A percentile compares a stretch with the other conserved stretches of the same genome.
Conservation (phyloP, 2,113 vertebrate genomes). For the Percopsis transmontana region DNA sequence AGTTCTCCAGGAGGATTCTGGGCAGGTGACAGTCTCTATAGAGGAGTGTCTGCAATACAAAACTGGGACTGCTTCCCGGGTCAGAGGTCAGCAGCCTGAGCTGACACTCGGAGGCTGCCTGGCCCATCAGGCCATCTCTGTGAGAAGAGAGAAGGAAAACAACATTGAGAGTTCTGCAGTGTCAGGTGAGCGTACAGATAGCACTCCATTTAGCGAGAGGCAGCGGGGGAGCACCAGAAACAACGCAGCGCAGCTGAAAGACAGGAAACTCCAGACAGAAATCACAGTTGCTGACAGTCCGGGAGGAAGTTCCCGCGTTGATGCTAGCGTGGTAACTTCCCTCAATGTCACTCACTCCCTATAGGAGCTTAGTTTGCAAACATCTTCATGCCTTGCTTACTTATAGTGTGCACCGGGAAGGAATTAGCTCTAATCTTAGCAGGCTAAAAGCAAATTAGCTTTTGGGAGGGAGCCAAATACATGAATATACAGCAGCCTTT, state of each 20-base stretch:
- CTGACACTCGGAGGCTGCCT: constrained; percentile 79
- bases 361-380: constrained; percentile 79
- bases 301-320: constrained; percentile 53
- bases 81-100: constrained; percentile 90
- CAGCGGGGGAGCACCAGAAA: constrained; percentile 33
- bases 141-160: constrained; percentile 69
- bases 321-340: constrained; percentile 73
- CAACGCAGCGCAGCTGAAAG: constrained; percentile 25
- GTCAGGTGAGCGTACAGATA: constrained; percentile 67
- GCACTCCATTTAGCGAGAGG: constrained; percentile 69
- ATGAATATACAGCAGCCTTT: constrained; percentile 85
- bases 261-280: constrained; percentile 9
- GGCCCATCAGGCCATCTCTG: constrained; percentile 81
- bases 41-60: constrained; percentile 87
- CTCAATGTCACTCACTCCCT: constrained; percentile 80
- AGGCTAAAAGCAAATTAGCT: constrained; percentile 89
- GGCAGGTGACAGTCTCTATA: constrained; percentile 84
- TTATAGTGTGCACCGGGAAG: constrained; percentile 82
- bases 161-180: constrained; percentile 75
- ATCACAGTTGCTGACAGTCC: constrained; percentile 34
- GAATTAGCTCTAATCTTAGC: constrained; percentile 88
- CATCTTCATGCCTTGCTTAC: constrained; percentile 80
- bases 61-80: constrained; percentile 83
- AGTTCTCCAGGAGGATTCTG: constrained; percentile 84
- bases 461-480: constrained; percentile 86